These are phyloP conservation scores for Mergus octosetaceus DNA, from an alignment of 2,797 vertebrate species.

Conservation along the genomic window DNA sequence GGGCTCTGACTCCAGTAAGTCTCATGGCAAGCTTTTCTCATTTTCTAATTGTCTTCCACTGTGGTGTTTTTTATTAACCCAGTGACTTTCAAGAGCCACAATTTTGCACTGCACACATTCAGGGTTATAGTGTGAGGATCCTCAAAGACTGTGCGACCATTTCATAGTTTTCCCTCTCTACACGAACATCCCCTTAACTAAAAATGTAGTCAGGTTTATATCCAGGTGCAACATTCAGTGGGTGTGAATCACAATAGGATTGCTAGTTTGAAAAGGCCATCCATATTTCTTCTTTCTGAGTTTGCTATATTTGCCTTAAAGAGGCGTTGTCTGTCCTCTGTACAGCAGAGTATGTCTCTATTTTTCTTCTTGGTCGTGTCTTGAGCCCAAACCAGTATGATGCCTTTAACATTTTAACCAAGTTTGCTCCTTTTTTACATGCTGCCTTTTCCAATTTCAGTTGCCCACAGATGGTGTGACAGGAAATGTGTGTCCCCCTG, in stretches of 20 bases:
- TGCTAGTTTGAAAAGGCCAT: not conserved
- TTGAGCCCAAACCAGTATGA: rapidly evolving
- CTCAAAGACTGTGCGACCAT: not conserved
- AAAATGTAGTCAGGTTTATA: not conserved
- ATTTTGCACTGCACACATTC: not conserved
- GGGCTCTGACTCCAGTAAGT: slow-evolving; percentile 84
- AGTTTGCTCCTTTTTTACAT: rapidly evolving
- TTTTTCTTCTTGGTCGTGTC: not conserved
- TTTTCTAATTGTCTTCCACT: rapidly evolving
- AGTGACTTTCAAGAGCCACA: not conserved
- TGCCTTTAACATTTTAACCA: not conserved
- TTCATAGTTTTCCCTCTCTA: not conserved
- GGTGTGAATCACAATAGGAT: not conserved
- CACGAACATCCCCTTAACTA: not conserved
- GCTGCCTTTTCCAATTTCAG: slow-evolving; percentile 57
- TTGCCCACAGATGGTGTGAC: slow-evolving; percentile 82
- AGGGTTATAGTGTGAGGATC: not conserved
- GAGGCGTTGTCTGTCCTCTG: not conserved
- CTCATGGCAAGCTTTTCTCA: not conserved
- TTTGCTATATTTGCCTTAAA: not conserved
- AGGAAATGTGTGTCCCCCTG: slow-evolving; percentile 82
- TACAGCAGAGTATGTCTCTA: rapidly evolving
- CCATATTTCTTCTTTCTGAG: not conserved
- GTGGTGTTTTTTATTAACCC: not conserved
- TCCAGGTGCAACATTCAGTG: not conserved